Evolutionary conservation across 2,797 vertebrate genomes (phyloP), one percentile per base, ranked within the genome.

Genomic region (Lates japonicus): DNA sequence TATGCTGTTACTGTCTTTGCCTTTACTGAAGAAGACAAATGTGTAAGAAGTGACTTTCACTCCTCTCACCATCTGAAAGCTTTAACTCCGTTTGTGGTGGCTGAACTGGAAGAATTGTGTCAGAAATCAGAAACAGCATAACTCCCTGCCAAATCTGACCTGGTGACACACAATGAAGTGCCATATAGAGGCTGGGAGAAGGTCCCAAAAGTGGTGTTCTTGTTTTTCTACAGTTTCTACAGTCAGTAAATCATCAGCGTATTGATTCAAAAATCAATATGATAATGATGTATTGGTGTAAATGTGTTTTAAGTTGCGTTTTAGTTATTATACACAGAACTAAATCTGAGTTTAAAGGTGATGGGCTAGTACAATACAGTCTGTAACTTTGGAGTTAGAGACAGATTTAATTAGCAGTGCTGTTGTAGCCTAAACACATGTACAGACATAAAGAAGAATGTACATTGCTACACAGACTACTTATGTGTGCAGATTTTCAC

Each of bases 41-140:
- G 78, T 44, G 25, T 25, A 37, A 67, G 37, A 68, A 73, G 39
- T 42, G 41, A 61, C 74, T 82, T 80, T 86, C 55, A 55, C 68
- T 65, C 13, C 41, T 63, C 44, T 73, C 64, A 59, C 61, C 46
- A 67, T 74, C 74, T 78, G 25, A 76, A 76, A 75, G 79, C 70
- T 78, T 80, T 70, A 70, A 63, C 37, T 78, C 52, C 10, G 14
- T 77, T 76, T 80, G 60, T 35, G 61, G 60, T 52, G 63, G 62
- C 60, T 49, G 0, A 55, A 57, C 61, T 22, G 65, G 60, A 79
- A 46, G 69, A 79, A 39, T 31, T 19, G 3, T 74, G 73, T 66
- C 75, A 71, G 85, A 78, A 87, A 89, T 87, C 87, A 88, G 73
- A 74, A 82, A 41, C 52, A 10, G 70, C 72, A 31, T 64, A 79